Conservation (phyloP, 2,888 invertebrate species). For the Ptychoptera contaminata region DNA sequence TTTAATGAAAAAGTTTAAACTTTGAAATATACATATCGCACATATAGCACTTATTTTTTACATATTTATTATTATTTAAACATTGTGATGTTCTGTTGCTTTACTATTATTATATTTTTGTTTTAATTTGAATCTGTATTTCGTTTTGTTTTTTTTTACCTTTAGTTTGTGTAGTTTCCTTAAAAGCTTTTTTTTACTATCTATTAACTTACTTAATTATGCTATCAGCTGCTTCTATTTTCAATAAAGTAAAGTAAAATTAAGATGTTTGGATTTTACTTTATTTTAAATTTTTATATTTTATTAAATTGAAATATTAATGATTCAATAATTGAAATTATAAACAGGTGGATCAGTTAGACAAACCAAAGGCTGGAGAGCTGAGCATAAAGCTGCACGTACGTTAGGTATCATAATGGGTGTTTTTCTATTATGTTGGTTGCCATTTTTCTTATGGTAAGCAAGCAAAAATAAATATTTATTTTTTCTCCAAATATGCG, state of each 20-base stretch:
- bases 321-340: constrained; percentile 9
- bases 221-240: neutral
- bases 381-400: constrained; percentile 84
- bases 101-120: too few species aligned
- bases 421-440: constrained; percentile 86
- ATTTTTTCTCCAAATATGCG: too few species aligned
- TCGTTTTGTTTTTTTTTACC: too few species aligned
- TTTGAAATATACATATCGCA: too few species aligned
- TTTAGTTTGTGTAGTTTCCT: neutral
- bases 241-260: neutral
- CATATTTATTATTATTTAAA: too few species aligned
- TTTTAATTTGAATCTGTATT: too few species aligned
- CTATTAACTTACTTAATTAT: too few species aligned
- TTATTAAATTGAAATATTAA: too few species aligned
- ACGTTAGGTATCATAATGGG: constrained; percentile 95
- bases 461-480: constrained; percentile 18
- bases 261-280: constrained; percentile 5
- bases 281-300: neutral
- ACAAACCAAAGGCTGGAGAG: constrained; percentile 68
- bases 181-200: neutral
- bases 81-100: too few species aligned
- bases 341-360: constrained; percentile 37
- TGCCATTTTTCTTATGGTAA: constrained; percentile 93
- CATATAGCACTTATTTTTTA: too few species aligned
- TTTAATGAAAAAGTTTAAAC: too few species aligned